Evolutionary conservation across 2,113 vertebrate species (phyloP).

Genomic region (Hippolais icterina): DNA sequence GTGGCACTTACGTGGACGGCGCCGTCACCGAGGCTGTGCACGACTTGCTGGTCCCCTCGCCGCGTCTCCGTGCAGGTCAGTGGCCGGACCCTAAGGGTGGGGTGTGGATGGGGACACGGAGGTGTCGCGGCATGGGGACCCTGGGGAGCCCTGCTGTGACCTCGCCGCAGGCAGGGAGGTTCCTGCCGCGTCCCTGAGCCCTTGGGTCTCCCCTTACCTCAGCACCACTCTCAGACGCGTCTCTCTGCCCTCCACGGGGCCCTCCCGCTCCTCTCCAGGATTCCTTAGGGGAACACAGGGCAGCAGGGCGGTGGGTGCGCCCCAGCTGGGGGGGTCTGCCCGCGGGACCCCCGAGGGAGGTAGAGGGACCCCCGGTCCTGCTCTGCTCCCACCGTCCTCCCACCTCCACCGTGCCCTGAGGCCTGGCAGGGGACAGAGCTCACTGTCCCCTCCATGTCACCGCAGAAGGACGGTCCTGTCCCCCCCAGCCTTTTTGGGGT

Average conservation of each 20-base stretch:
- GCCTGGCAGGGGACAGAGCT: neutral
- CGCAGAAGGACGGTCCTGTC: accelerated
- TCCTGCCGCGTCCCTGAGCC: accelerated
- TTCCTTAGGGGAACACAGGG: slow-evolving; percentile 40
- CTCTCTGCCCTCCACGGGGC: neutral
- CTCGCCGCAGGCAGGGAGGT: neutral
- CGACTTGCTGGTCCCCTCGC: slow-evolving; percentile 56
- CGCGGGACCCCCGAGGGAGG: neutral
- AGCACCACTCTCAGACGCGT: slow-evolving; percentile 70
- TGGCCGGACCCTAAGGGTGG: slow-evolving; percentile 67
- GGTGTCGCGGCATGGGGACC: neutral
- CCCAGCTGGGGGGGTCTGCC: too few relatives aligned
- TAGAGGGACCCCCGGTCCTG: accelerated
- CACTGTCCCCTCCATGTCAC: neutral
- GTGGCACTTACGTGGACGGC: slow-evolving; percentile 64
- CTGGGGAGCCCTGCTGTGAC: neutral
- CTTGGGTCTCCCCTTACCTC: slow-evolving; percentile 5
- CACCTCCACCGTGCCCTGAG: neutral
- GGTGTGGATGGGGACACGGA: neutral
- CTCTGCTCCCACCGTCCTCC: accelerated
- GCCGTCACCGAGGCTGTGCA: slow-evolving; percentile 69
- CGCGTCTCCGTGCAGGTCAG: slow-evolving; percentile 61
- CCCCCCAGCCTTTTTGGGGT: neutral
- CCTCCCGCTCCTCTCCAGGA: neutral
- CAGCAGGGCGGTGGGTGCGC: neutral